Base-by-base conservation (phyloP, 92 coral and sea anemone species). In the Micromussa lordhowensis region DNA sequence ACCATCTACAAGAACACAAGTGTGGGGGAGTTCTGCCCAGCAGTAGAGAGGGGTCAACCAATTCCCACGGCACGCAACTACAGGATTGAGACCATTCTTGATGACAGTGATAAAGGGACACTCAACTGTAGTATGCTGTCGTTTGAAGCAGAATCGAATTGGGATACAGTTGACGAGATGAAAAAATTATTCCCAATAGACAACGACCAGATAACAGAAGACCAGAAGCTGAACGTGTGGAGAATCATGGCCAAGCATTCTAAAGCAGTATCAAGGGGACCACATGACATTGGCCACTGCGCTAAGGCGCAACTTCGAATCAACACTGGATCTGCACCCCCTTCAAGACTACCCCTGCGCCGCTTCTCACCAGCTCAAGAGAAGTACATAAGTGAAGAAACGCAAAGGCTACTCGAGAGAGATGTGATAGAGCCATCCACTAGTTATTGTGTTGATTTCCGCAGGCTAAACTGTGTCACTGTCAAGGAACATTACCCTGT, bases 371-470 rank as follows among this genome's bases (percentile, higher is more conserved):
- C 81, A 21, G 54, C 81, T n/a, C 86, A 81, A n/a, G n/a, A n/a
- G n/a, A n/a, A n/a, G n/a, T n/a, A n/a, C n/a, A n/a, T n/a, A n/a
- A n/a, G n/a, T n/a, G n/a, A n/a, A n/a, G n/a, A n/a, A n/a, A n/a
- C n/a, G n/a, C n/a, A n/a, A n/a, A 78, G 53, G 44, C 31, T 90
- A 36, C 87, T 90, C 9, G 83, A 75, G 61, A 63, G 51, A 22
- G 88, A 87, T 29, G 38, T 86, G 24, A 87, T 87, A 19, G 84
- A 82, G 58, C 87, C 83, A 1, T 79, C 86, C 14, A 73, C 91
- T 36, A 86, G 83, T 40, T 90, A 38, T 29, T 90, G 93, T 86
- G 78, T 86, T 17, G 93, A 86, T 82, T 91, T 79, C 66, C 78
- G 87, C 14, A 90, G 30, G 36, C 75, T 91, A 18, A 91, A 91